phyloP scores from a whole-genome alignment of 2,113 vertebrate species.

The Telmatochromis sp. region DNA sequence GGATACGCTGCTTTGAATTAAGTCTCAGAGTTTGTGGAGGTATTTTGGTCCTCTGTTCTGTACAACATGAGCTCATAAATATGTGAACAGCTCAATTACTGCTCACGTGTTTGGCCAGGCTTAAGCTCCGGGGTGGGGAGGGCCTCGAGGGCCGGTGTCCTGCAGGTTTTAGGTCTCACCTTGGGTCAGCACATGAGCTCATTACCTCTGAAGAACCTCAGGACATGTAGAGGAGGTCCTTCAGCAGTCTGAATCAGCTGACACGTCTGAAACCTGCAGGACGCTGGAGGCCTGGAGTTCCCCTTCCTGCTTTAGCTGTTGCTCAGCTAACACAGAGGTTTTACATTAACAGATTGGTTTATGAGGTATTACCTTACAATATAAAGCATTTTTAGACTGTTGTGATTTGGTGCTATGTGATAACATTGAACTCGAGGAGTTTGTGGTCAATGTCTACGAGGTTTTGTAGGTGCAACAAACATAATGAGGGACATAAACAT shows the following conservation, averaged over 20 bases:
- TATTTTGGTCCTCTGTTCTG: rapidly evolving
- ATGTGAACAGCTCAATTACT: rapidly evolving
- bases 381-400: not conserved
- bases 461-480: not conserved
- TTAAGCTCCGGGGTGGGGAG: not conserved
- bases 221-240: not conserved
- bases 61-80: not conserved
- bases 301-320: not conserved
- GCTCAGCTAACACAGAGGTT: not conserved
- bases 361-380: not conserved
- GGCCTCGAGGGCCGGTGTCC: not conserved
- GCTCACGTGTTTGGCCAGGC: not conserved
- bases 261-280: not conserved
- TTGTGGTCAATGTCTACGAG: not conserved
- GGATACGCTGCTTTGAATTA: not conserved
- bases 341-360: not conserved
- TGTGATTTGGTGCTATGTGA: rapidly evolving
- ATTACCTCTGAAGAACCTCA: not conserved
- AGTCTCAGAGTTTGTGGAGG: not conserved
- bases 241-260: not conserved
- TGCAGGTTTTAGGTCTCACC: not conserved
- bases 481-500: not conserved
- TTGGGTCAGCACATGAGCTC: rapidly evolving
- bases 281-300: not conserved
- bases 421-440: not conserved